phyloP scores from a whole-genome alignment of 2,113 vertebrate species.

The Protomyctophum bolini region DNA sequence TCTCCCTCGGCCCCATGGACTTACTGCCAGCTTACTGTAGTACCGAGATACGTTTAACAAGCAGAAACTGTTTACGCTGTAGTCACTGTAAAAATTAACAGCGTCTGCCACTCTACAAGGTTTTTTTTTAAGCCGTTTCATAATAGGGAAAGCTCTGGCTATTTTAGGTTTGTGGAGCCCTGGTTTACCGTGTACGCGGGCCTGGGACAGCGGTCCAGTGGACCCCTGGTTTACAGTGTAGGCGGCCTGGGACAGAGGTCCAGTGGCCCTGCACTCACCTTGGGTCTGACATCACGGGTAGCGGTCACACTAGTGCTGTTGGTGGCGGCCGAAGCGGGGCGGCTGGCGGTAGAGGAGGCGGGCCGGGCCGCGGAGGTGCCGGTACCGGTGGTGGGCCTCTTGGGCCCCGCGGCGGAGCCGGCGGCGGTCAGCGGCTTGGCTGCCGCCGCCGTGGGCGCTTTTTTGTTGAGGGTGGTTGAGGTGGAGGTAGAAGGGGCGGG shows the following conservation, averaged over 20 bases:
- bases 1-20: constrained; percentile 2
- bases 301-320: constrained; percentile 32
- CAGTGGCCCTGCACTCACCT: constrained; percentile 79
- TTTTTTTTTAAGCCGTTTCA: too few species aligned
- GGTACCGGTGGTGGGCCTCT: constrained; percentile 59
- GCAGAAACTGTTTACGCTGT: too few species aligned
- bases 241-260: neutral
- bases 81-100: too few species aligned
- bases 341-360: constrained; percentile 45
- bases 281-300: constrained; percentile 80
- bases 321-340: constrained; percentile 46
- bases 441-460: constrained; percentile 65
- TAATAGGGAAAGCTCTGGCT: too few species aligned
- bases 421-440: constrained; percentile 71
- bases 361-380: constrained; percentile 48
- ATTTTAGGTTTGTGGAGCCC: too few species aligned
- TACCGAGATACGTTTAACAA: too few species aligned
- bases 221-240: neutral
- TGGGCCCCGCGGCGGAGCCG: constrained; percentile 58
- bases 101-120: too few species aligned
- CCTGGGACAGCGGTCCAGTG: neutral
- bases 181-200: neutral
- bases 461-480: constrained; percentile 81
- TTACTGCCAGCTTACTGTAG: neutral
- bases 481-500: constrained; percentile 71